Evolutionary conservation across 2,888 invertebrate species (phyloP), one percentile per base, ranked within the genome.

Genomic region (Pelosia muscerda): DNA sequence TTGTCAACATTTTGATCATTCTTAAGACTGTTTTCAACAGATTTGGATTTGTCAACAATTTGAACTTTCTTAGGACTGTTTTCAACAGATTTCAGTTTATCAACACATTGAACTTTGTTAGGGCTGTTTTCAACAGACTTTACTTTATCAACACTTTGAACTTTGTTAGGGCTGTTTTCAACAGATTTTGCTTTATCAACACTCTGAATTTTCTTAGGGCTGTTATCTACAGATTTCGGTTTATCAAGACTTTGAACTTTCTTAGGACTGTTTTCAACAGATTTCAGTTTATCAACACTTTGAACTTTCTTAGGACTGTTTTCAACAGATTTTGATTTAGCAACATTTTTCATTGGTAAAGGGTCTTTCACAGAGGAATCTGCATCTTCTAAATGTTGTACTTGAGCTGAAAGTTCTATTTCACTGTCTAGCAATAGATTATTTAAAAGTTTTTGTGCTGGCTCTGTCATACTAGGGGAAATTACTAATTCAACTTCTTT

Each of bases 291-390:
- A n/a, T 25, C 42, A 42, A 42, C 28, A 49, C 22, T 59, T n/a
- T 53, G 54, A 34, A 55, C 19, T 15, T 59, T 63, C 13, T 55
- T 31, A 42, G 68, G 63, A 54, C 26, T 63, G 26, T 38, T 34
- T 23, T 62, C 59, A 25, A 56, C n/a, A n/a, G 55, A 26, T 25
- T 26, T 65, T 63, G 34, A 49, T 55, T 38, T 66, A 5, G 70
- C 53, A 61, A 65, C 66, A 61, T 64, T 66, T 75, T 83, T 76
- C 49, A 42, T 69, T 56, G 53, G 56, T 63, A 25, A 13, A 26
- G 69, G 54, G 58, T 81, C 81, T 28, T 82, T 84, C 63, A 77
- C 78, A 62, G 84, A 83, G 31, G 84, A 85, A 75, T 88, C 88
- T 49, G 82, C 86, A 58, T 73, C 73, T 72, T 81, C 82, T 53